Evolutionary conservation across 2,888 invertebrate genomes (phyloP).

Genomic region (Synanthedon tipuliformis): DNA sequence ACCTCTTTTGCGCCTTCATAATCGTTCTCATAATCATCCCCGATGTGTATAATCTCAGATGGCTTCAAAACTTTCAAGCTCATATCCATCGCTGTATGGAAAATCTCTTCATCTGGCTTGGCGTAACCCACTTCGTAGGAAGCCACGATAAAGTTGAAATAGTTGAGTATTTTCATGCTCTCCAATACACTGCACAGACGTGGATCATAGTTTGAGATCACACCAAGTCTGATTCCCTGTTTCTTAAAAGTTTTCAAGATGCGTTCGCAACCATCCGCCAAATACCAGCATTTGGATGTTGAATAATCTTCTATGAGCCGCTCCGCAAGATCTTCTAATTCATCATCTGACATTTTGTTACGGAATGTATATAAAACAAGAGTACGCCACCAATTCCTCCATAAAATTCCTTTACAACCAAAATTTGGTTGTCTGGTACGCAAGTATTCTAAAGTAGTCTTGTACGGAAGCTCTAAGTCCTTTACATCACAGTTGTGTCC

Average conservation of each 20-base stretch:
- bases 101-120: conserved; percentile 83
- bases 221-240: conserved; percentile 70
- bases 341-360: conserved; percentile 45
- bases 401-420: conserved; percentile 77
- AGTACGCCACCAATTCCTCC: conserved; percentile 86
- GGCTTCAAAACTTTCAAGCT: conserved; percentile 58
- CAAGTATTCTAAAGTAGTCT: conserved; percentile 74
- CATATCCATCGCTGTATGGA: conserved; percentile 69
- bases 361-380: conserved; percentile 76
- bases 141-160: conserved; percentile 83
- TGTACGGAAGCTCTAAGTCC: conserved; percentile 73
- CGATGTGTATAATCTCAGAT: conserved; percentile 82
- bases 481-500: conserved; percentile 72
- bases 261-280: conserved; percentile 72
- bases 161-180: conserved; percentile 74
- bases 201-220: conserved; percentile 92
- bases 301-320: conserved; percentile 78
- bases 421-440: conserved; percentile 82
- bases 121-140: conserved; percentile 80
- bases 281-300: conserved; percentile 79
- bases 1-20: conserved; percentile 80
- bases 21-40: conserved; percentile 81
- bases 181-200: conserved; percentile 76
- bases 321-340: conserved; percentile 54
- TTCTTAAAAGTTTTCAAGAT: conserved; percentile 72